A percentile compares a stretch with the other conserved stretches of the same genome.
These are phyloP conservation scores for Diarsia brunnea DNA, from an alignment of 2,888 invertebrate genomes.

Conservation along the genomic window DNA sequence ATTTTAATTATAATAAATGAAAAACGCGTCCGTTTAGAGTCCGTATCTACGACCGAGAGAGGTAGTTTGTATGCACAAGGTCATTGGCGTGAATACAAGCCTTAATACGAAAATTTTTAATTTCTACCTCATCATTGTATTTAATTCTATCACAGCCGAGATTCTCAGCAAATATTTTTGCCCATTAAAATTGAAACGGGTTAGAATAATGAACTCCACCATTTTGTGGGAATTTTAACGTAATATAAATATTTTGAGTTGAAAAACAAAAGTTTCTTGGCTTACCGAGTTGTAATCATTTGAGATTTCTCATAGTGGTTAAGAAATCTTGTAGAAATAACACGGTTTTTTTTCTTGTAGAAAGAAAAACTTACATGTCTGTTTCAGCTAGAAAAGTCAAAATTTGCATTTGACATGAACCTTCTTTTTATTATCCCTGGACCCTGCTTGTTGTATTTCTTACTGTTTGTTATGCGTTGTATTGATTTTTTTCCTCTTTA, in stretches of 20 bases:
- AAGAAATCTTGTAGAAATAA: conserved; percentile 2
- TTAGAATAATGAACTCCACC: conserved; percentile 48
- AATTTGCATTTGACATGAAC: neutral
- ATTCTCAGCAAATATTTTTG: conserved; percentile 56
- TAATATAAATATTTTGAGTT: conserved; percentile 48
- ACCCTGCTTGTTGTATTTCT: too few species aligned
- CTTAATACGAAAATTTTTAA: conserved; percentile 23
- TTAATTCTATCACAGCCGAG: conserved; percentile 32
- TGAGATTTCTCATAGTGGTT: neutral
- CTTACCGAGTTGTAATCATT: conserved; percentile 18
- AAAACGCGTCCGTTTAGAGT: too few species aligned
- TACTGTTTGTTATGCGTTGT: too few species aligned
- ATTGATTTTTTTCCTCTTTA: too few species aligned
- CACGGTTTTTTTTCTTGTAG: neutral
- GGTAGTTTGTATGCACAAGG: too few species aligned
- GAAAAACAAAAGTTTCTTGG: conserved; percentile 50
- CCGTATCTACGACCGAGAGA: too few species aligned
- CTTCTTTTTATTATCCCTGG: too few species aligned
- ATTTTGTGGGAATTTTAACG: conserved; percentile 40
- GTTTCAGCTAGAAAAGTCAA: neutral
- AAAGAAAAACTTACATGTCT: neutral
- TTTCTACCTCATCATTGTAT: conserved; percentile 11
- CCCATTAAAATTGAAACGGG: conserved; percentile 45
- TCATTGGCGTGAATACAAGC: too few species aligned
- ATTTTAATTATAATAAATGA: too few species aligned